Evolutionary conservation across 2,797 vertebrate genomes (phyloP).

Genomic region (Hippocampus kuda): DNA sequence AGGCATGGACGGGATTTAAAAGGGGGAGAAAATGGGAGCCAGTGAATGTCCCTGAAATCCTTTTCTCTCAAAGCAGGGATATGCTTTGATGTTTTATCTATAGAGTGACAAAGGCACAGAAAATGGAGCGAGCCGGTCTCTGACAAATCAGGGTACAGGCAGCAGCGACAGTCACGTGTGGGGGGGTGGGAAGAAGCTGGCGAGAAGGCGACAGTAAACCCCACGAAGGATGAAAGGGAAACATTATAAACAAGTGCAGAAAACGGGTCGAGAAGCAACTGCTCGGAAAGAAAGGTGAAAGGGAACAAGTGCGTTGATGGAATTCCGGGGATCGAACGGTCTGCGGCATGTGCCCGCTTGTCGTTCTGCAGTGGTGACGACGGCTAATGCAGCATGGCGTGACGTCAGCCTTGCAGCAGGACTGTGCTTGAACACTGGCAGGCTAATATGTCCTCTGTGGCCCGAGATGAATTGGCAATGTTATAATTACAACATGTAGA

Average conservation of each 20-base stretch:
- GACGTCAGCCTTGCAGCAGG: conserved; percentile 67
- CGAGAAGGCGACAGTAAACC: conserved; percentile 21
- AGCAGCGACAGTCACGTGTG: conserved; percentile 65
- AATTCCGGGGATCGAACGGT: not conserved
- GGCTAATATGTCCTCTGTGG: conserved; percentile 60
- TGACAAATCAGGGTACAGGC: conserved; percentile 52
- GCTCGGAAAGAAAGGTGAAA: conserved; percentile 1
- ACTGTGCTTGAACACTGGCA: conserved; percentile 40
- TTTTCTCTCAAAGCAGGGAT: conserved; percentile 48
- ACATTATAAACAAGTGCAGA: not conserved
- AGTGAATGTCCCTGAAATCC: conserved; percentile 53
- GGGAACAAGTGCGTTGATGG: conserved; percentile 3
- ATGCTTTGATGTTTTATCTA: conserved; percentile 68
- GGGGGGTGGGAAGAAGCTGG: conserved; percentile 24
- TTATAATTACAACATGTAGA: conserved; percentile 43
- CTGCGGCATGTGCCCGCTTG: conserved; percentile 27
- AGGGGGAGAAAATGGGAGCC: conserved; percentile 47
- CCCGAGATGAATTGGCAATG: conserved; percentile 46
- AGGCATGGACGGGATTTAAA: conserved; percentile 38
- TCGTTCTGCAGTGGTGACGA: conserved; percentile 56
- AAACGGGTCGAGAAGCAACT: conserved; percentile 21
- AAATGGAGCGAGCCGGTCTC: conserved; percentile 46
- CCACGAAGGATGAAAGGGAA: conserved; percentile 16
- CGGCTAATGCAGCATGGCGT: conserved; percentile 60
- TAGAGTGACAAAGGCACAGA: conserved; percentile 53